A percentile compares a stretch with the other conserved stretches of the same genome.
These are phyloP conservation scores for Phylloscopus collybita DNA, from an alignment of 2,797 vertebrate genomes.

Conservation along the genomic window DNA sequence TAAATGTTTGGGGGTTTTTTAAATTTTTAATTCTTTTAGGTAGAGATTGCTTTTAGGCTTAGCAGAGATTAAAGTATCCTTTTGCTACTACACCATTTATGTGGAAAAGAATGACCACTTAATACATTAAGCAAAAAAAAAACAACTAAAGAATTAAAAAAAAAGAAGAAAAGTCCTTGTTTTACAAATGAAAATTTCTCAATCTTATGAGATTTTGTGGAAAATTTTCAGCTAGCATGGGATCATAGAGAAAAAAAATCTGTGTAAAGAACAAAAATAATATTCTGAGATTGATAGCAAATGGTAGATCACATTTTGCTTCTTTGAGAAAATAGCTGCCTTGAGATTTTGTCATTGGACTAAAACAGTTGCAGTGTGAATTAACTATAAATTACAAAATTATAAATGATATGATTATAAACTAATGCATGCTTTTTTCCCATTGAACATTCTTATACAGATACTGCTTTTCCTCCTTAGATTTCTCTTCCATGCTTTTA, in stretches of 20 bases:
- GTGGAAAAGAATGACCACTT: not conserved
- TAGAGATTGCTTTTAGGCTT: not conserved
- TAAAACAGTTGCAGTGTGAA: not conserved
- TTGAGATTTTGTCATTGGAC: not conserved
- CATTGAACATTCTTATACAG: not conserved
- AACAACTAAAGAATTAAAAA: not conserved
- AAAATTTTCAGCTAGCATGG: not conserved
- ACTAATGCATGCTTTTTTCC: not conserved
- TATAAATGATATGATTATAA: not conserved
- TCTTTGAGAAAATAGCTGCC: not conserved
- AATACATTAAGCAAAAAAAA: no score
- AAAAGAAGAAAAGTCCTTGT: not conserved
- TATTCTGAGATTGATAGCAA: not conserved
- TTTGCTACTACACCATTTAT: not conserved
- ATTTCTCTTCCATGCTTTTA: not conserved
- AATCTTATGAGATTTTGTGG: not conserved
- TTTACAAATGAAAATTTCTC: not conserved
- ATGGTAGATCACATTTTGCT: not conserved
- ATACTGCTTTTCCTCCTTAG: not conserved
- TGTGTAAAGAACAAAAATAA: not conserved
- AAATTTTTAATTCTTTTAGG: not conserved
- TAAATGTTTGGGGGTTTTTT: not conserved
- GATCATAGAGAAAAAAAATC: not conserved
- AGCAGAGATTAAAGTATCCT: not conserved
- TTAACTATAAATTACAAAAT: not conserved